Evolutionary conservation across 2,113 vertebrate species (phyloP), one percentile per base, ranked within the genome.

Genomic region (Megalops atlanticus): DNA sequence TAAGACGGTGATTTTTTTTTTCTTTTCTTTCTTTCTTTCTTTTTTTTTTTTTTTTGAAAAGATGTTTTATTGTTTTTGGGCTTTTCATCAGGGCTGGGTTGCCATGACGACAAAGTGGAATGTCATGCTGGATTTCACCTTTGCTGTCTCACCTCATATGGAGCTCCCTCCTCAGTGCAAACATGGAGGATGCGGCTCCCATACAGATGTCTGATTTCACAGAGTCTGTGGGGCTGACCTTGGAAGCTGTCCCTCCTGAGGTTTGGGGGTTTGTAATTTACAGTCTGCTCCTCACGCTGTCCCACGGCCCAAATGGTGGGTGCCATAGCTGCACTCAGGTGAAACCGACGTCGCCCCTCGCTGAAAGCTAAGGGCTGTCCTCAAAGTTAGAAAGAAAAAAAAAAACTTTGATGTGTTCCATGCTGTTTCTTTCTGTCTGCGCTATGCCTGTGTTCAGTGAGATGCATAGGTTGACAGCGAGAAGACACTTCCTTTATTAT

Each of bases 71-170:
- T 94, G 89, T 92, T 94, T 93, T 92, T 86, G 80, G 84, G 80
- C 85, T 92, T 93, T 91, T 90, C 89, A 91, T 93, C 90, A 90
- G 90, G 88, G 86, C 85, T 87, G 74, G 43, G 96, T 98, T 96
- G 89, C 94, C 92, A 96, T 96, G 93, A 93, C 90, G 91, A 96
- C 95, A 94, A 95, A 97, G 95, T 93, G 92, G 91, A 91, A 94
- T 87, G 91, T 95, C 93, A 93, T 92, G 90, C 92, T 87, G 93
- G 86, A 90, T 95, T 95, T 96, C 95, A 95, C 95, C 94, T 95
- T 95, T 90, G 89, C 94, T 95, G 93, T 95, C 94, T 94, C 89
- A 89, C 92, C 92, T 95, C 92, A 85, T 93, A 88, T 75, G 88
- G 90, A 80, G 93, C 86, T 88, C 87, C 85, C 89, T 90, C 87